Conservation (phyloP, 2,888 invertebrate genomes). For the Lysandra bellargus region DNA sequence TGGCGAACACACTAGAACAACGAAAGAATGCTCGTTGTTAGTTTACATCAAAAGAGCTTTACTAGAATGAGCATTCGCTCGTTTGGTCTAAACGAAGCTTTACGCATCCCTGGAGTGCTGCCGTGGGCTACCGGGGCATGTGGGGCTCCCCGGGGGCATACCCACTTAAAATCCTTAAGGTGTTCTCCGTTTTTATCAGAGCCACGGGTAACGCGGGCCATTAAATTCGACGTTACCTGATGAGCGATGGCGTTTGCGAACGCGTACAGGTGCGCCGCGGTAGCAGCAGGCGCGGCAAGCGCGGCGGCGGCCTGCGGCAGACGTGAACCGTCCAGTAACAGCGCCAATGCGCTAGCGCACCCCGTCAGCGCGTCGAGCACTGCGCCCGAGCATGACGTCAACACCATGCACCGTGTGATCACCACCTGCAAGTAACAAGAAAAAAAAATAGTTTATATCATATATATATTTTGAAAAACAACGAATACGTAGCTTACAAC, state of each 20-base stretch:
- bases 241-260: conserved; percentile 78
- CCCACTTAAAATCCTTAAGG: too few relatives aligned
- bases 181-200: too few relatives aligned
- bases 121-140: too few relatives aligned
- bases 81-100: too few relatives aligned
- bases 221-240: conserved; percentile 45
- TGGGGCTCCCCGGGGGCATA: too few relatives aligned
- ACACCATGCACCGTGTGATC: conserved; percentile 72
- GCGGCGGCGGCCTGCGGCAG: conserved; percentile 56
- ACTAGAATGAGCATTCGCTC: too few relatives aligned
- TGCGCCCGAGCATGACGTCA: conserved; percentile 52
- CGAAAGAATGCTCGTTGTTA: too few relatives aligned
- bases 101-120: too few relatives aligned
- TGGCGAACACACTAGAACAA: too few relatives aligned
- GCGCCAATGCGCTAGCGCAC: conserved; percentile 58
- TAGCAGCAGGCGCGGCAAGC: conserved; percentile 79
- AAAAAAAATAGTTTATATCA: not conserved
- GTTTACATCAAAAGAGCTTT: too few relatives aligned
- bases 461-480: not conserved
- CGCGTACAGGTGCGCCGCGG: conserved; percentile 84
- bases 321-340: conserved; percentile 46
- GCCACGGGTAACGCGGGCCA: too few relatives aligned
- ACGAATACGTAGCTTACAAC: not conserved
- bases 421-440: conserved; percentile 54
- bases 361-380: conserved; percentile 57